Evolutionary conservation across 2,113 vertebrate species (phyloP).

Genomic region (Psittacula cyanocephala): DNA sequence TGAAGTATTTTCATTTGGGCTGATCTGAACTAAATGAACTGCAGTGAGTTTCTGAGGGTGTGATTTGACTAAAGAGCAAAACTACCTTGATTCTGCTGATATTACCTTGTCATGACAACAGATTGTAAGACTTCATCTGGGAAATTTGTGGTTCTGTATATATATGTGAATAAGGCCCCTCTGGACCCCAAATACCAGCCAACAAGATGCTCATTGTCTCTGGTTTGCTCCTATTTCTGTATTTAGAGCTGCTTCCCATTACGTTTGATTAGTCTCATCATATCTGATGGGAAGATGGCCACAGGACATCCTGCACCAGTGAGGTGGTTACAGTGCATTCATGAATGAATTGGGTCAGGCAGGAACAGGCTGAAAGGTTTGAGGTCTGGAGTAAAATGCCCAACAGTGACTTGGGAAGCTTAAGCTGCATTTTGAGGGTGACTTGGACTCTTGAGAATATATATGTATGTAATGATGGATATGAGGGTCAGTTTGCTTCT

Average conservation of each 20-base stretch:
- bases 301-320: fast-evolving
- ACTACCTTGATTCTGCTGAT: neutral
- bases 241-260: neutral
- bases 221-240: neutral
- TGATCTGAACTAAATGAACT: neutral
- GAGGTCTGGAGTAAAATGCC: neutral
- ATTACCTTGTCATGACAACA: neutral
- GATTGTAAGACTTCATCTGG: neutral
- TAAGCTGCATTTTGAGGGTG: neutral
- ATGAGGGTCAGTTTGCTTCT: neutral
- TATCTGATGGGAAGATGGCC: neutral
- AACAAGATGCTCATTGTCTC: neutral
- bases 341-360: neutral
- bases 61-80: neutral
- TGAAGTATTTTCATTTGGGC: neutral
- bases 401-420: neutral
- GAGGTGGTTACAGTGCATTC: neutral
- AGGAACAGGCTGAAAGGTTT: neutral
- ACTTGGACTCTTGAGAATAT: neutral
- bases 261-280: no score
- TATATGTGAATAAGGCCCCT: neutral
- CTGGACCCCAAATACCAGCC: neutral
- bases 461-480: neutral
- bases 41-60: neutral
- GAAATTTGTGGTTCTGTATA: neutral